Evolutionary conservation across 2,797 vertebrate genomes (phyloP).

Genomic region (Petrocephalus sullivani): DNA sequence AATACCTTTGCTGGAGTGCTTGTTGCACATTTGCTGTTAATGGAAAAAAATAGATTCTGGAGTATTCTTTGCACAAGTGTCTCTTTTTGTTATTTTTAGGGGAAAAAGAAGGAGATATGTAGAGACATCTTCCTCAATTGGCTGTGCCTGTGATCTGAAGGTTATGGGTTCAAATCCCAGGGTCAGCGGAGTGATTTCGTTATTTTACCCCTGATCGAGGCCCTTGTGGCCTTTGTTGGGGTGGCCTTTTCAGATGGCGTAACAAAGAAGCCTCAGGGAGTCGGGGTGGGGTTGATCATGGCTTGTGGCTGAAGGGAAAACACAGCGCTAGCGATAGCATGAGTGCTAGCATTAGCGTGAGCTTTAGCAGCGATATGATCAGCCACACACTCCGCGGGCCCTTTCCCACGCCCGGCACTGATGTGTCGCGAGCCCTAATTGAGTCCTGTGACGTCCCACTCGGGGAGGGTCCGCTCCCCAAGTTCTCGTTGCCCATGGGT

Average conservation of each 20-base stretch:
- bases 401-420: constrained; percentile 8
- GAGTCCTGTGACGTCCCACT: background rate
- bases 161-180: background rate
- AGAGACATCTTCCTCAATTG: background rate
- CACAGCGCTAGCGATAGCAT: background rate
- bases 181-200: background rate
- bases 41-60: background rate
- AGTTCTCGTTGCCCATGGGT: constrained; percentile 59
- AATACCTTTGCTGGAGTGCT: background rate
- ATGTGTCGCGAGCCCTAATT: background rate
- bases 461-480: constrained; percentile 16
- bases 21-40: background rate
- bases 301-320: background rate
- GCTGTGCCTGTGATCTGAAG: background rate
- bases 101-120: background rate
- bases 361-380: background rate
- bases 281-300: background rate
- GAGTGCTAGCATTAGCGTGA: background rate
- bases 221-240: background rate
- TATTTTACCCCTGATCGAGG: background rate
- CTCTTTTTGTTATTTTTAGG: background rate
- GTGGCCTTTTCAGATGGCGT: background rate
- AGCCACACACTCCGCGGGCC: background rate
- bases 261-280: background rate
- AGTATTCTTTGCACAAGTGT: background rate